phyloP scores from a whole-genome alignment of 2,888 invertebrate genomes.

The Lycophotia porphyrea region DNA sequence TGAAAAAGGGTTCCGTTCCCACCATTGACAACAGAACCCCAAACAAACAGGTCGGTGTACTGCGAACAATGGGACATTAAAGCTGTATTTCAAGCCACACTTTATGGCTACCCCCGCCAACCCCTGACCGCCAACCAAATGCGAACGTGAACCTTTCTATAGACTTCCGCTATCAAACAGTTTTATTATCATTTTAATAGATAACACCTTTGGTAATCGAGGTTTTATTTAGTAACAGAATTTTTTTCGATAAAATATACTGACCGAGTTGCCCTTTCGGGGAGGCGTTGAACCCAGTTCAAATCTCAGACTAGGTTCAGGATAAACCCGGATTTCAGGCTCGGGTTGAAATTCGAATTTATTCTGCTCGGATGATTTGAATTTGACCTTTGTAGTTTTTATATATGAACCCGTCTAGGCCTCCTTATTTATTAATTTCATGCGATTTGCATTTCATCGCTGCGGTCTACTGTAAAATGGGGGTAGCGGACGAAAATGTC shows the following conservation, averaged over 20 bases:
- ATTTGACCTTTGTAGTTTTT: constrained; percentile 24
- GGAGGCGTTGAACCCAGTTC: constrained; percentile 45
- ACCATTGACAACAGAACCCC: constrained; percentile 29
- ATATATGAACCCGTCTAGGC: constrained; percentile 9
- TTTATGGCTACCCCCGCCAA: constrained; percentile 62
- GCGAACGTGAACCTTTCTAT: constrained; percentile 57
- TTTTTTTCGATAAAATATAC: constrained; percentile 21
- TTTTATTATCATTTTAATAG: constrained; percentile 62
- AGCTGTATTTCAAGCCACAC: constrained; percentile 60
- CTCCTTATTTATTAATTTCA: constrained; percentile 21
- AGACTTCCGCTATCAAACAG: constrained; percentile 59
- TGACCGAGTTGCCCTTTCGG: constrained; percentile 41
- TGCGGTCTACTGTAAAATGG: background rate
- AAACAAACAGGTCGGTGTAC: constrained; percentile 66
- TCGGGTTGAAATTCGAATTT: constrained; percentile 17
- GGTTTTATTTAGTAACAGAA: constrained; percentile 34
- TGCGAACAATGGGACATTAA: constrained; percentile 64
- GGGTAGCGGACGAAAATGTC: background rate
- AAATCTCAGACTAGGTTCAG: constrained; percentile 17
- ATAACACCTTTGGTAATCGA: constrained; percentile 58
- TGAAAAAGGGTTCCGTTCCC: background rate
- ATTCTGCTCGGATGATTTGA: background rate
- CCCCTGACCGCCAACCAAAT: constrained; percentile 59
- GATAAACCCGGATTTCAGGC: constrained; percentile 37
- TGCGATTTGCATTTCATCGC: background rate